These are phyloP conservation scores for Pimephales promelas DNA, from an alignment of 2,113 vertebrate species.

Conservation along the genomic window DNA sequence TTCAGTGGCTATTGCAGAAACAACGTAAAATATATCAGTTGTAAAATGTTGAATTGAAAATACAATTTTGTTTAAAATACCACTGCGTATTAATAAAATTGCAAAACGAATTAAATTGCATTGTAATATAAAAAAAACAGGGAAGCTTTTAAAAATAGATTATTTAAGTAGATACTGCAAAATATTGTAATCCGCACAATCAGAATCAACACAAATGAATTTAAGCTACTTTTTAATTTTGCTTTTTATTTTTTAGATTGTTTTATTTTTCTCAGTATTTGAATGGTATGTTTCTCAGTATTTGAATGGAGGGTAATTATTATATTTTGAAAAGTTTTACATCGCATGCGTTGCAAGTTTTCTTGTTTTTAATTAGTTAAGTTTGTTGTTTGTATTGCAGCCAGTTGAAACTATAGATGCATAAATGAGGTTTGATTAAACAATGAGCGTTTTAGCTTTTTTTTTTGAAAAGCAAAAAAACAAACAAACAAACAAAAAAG, in stretches of 20 bases:
- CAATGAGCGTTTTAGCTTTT: constrained; percentile 58
- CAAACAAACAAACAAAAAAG: constrained; percentile 59
- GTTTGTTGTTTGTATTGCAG: constrained; percentile 27
- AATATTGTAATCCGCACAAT: not conserved
- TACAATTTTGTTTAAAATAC: not conserved
- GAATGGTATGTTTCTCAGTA: no score
- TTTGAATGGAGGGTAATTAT: not conserved
- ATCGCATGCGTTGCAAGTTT: not conserved
- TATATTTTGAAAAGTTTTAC: not conserved
- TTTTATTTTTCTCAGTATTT: no score
- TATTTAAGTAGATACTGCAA: not conserved
- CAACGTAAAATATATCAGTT: not conserved
- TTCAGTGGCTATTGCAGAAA: not conserved
- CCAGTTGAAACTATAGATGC: not conserved
- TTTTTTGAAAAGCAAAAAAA: constrained; percentile 51
- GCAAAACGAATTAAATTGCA: not conserved
- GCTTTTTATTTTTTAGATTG: no score
- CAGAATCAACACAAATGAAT: not conserved
- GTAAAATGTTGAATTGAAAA: not conserved
- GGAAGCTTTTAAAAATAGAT: not conserved
- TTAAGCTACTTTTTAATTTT: no score
- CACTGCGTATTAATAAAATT: not conserved
- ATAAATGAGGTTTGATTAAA: constrained; percentile 7
- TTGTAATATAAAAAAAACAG: not conserved
- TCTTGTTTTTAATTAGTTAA: constrained; percentile 12